phyloP scores from a whole-genome alignment of 2,113 vertebrate species.

The Larimichthys polyactis region DNA sequence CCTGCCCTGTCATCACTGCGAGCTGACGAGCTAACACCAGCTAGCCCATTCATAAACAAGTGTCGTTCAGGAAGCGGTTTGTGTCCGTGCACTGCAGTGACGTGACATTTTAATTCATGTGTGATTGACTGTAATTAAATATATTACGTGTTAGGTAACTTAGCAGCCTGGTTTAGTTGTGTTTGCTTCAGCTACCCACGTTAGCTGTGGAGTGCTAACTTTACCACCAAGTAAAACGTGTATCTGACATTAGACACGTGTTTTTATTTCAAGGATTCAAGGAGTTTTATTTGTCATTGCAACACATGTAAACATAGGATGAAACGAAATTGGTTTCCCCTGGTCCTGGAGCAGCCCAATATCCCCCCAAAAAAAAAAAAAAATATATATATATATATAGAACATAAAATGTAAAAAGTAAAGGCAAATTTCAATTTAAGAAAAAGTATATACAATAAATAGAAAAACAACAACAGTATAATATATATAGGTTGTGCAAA shows the following conservation, averaged over 20 bases:
- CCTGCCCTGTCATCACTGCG: constrained; percentile 67
- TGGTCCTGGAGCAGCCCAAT: too few relatives aligned
- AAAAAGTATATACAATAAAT: too few relatives aligned
- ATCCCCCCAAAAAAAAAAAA: too few relatives aligned
- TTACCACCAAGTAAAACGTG: not conserved
- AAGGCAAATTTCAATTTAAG: too few relatives aligned
- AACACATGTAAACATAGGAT: too few relatives aligned
- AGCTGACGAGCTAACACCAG: constrained; percentile 58
- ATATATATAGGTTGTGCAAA: too few relatives aligned
- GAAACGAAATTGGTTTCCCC: too few relatives aligned
- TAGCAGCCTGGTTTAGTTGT: not conserved
- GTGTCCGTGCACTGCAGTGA: not conserved
- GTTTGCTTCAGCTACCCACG: not conserved
- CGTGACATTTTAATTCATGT: not conserved
- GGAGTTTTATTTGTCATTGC: too few relatives aligned
- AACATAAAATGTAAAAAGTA: too few relatives aligned
- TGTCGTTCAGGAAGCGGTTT: not conserved
- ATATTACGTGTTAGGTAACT: not conserved
- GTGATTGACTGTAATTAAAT: not conserved
- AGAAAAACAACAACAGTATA: too few relatives aligned
- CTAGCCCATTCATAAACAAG: constrained; percentile 9
- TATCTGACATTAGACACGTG: not conserved
- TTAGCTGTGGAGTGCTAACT: not conserved
- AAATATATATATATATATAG: too few relatives aligned
- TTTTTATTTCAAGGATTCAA: not conserved